Conservation (phyloP, 2,113 vertebrate genomes). For the Platichthys stellatus region DNA sequence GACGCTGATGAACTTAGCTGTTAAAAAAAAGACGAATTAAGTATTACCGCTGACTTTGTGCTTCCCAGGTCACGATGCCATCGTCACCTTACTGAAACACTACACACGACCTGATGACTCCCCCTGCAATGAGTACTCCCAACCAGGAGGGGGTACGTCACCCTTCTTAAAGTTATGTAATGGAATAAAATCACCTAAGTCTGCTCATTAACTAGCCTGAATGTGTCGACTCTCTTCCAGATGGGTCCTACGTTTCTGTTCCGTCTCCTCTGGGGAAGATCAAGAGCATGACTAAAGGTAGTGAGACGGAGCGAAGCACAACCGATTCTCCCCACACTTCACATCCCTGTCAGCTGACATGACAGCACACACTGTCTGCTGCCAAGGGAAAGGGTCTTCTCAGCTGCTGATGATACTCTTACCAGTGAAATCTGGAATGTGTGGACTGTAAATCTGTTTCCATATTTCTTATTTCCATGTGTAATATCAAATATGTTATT, state of each 20-base stretch:
- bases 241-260: conserved; percentile 94
- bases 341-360: conserved; percentile 47
- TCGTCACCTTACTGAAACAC: conserved; percentile 94
- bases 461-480: too few species aligned
- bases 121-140: conserved; percentile 95
- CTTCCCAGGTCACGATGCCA: conserved; percentile 89
- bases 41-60: not conserved
- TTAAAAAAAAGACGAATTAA: not conserved
- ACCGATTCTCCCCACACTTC: conserved; percentile 12
- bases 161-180: not conserved
- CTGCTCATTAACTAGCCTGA: not conserved
- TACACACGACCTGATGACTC: conserved; percentile 93
- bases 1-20: not conserved
- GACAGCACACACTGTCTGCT: not conserved
- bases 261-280: conserved; percentile 96
- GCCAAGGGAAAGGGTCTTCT: not conserved
- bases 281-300: conserved; percentile 99
- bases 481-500: too few species aligned
- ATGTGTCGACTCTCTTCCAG: conserved; percentile 79
- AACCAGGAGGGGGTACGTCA: conserved; percentile 92
- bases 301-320: conserved; percentile 36
- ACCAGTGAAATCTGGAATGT: too few species aligned
- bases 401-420: not conserved
- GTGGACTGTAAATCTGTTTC: too few species aligned
- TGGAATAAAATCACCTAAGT: not conserved